Evolutionary conservation across 2,113 vertebrate species (phyloP).

Genomic region (Henicopernis longicauda): DNA sequence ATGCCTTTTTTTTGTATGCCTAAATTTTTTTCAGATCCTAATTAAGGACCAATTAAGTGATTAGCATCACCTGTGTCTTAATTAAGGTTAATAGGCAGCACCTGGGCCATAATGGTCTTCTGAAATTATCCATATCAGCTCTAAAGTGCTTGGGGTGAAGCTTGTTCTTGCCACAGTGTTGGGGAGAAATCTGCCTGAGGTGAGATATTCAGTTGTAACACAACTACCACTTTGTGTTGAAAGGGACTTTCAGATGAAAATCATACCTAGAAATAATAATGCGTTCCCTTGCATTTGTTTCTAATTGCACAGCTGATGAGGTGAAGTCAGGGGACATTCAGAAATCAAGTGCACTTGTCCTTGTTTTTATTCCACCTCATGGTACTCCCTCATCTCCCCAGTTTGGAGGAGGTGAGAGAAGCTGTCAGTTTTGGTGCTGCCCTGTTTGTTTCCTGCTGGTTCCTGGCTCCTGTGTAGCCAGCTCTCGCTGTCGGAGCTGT

Average conservation of each 20-base stretch:
- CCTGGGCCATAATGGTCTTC: not conserved
- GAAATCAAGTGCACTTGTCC: not conserved
- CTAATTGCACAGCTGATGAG: not conserved
- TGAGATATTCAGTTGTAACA: not conserved
- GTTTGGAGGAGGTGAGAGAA: not conserved
- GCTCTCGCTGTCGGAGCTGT: not conserved
- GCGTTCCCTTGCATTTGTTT: fast-evolving
- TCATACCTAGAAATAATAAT: not conserved
- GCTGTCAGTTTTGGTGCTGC: not conserved
- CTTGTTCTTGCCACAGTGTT: not conserved
- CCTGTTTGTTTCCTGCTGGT: not conserved
- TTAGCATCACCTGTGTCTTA: not conserved
- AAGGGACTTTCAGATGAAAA: not conserved
- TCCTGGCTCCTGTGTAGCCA: not conserved
- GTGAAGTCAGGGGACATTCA: not conserved
- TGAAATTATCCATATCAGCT: not conserved
- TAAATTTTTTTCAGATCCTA: not conserved
- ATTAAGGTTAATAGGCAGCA: not conserved
- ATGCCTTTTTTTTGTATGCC: not conserved
- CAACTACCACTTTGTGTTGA: not conserved
- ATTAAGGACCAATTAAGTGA: not conserved
- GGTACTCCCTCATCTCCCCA: not conserved
- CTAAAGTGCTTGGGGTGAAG: not conserved
- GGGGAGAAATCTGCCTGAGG: not conserved
- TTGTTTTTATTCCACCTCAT: not conserved